Conservation (phyloP, 1,140 invertebrate species). For the Brachionus koreanus region DNA sequence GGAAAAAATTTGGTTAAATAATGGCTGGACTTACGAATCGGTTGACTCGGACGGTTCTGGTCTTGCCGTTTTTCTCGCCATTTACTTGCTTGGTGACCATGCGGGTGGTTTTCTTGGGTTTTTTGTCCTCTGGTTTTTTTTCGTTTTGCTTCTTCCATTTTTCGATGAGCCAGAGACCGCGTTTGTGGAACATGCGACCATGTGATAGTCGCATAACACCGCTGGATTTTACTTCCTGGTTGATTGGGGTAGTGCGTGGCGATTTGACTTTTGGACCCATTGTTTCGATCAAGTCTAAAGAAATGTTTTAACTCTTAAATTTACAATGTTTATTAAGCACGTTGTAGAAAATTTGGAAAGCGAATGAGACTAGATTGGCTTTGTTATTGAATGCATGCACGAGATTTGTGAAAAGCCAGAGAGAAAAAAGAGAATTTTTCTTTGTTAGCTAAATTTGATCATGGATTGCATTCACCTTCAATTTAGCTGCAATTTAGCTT, state of each 20-base stretch:
- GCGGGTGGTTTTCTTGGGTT: conserved; percentile 2
- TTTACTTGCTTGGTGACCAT: neutral
- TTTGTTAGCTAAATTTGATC: neutral
- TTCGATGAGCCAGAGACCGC: conserved; percentile 19
- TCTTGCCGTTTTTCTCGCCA: conserved; percentile 34
- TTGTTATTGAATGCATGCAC: conserved; percentile 9
- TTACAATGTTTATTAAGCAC: neutral
- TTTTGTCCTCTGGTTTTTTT: conserved; percentile 36
- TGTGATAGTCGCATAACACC: conserved; percentile 43
- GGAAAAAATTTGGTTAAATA: neutral
- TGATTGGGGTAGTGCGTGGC: conserved; percentile 17
- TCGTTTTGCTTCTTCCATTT: conserved; percentile 44
- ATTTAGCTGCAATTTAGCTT: neutral
- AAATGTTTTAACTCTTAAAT: neutral
- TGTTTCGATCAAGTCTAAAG: conserved; percentile 22
- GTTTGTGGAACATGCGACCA: conserved; percentile 44
- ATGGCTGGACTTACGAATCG: neutral
- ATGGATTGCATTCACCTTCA: neutral
- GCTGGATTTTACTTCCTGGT: conserved; percentile 16
- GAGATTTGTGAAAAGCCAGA: conserved; percentile 4
- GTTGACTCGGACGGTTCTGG: conserved; percentile 11
- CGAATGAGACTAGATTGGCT: neutral
- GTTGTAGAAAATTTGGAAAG: conserved; percentile 12
- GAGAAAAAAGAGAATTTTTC: conserved; percentile 1
- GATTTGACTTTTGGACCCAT: conserved; percentile 24